These are phyloP conservation scores for Potorous gilbertii DNA, from an alignment of 2,797 vertebrate genomes.

Conservation along the genomic window DNA sequence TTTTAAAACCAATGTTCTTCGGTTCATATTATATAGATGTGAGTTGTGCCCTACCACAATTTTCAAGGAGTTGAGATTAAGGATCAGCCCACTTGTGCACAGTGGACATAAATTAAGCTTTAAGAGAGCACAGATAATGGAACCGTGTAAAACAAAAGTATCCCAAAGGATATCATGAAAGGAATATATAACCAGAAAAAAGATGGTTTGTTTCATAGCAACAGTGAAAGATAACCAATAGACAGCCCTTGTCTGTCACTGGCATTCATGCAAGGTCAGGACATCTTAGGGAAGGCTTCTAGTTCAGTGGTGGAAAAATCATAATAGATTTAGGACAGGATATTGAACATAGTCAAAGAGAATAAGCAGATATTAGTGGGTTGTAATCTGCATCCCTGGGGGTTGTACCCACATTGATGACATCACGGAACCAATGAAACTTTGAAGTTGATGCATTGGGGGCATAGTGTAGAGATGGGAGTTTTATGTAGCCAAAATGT, in stretches of 20 bases:
- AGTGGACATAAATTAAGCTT: background rate
- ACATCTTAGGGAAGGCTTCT: background rate
- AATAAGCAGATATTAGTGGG: background rate
- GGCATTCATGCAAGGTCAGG: background rate
- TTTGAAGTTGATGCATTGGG: background rate
- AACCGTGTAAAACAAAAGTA: background rate
- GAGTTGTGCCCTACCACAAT: background rate
- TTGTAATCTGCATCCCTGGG: background rate
- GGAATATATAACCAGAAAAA: background rate
- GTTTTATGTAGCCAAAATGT: conserved; percentile 47
- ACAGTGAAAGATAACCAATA: background rate
- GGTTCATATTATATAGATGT: background rate
- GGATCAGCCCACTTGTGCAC: background rate
- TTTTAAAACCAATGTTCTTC: background rate
- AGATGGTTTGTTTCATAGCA: background rate
- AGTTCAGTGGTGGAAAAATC: background rate
- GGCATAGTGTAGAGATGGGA: conserved; percentile 58
- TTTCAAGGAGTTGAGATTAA: background rate
- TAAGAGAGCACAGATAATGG: background rate
- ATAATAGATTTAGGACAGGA: background rate
- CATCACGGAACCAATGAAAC: background rate
- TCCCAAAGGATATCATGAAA: background rate
- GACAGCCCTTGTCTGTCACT: background rate
- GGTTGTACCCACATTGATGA: background rate
- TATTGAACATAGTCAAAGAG: background rate